Base-by-base conservation (phyloP, 1,140 invertebrate genomes). In the Battus philenor region DNA sequence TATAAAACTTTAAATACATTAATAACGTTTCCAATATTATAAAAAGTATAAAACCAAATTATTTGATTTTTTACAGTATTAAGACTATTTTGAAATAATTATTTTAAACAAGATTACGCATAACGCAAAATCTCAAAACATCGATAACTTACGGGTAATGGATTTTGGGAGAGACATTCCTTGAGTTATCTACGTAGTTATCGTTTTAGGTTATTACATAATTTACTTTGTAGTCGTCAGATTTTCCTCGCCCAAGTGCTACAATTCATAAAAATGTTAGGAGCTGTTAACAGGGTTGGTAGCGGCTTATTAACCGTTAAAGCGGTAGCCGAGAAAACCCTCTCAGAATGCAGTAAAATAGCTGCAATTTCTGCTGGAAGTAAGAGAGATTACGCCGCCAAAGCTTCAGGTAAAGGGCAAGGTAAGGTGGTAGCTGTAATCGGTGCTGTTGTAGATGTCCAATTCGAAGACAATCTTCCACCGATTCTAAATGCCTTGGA, bases 401-500 rank as follows among this genome's bases (percentile, higher is more conserved):
- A 76, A 54, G 75, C 75, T 6, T 65, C 82, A 32, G 78, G 62
- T 29, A 78, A 74, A 52, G 74, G 79, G 31, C 83, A 90, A 63
- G 94, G 93, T 44, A 92, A 90, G 73, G 90, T 97, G 48, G 96
- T 99, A 4, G 97, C 98, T 43, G 97, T 99, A 9, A 99, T 99
- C 86, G 98, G 98, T 92, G 98, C 98, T 75, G 98, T 99, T 54
- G 98, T 99, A 8, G 98, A 99, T 76, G 98, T 99, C 7, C 97
- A 99, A 85, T 99, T 99, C 98, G 77, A 99, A 96, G 44, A 98
- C 63, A 90, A 91, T 47, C 90, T 99, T 43, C 98, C 98, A 43
- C 95, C 97, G 44, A 99, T 99, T 87, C 90, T 99, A 24, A 99
- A 99, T 90, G 96, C 97, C 22, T 88, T 99, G 59, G 97, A 99